Evolutionary conservation across 1,140 invertebrate species (phyloP), one percentile per base, ranked within the genome.

Genomic region (Microplitis demolitor): DNA sequence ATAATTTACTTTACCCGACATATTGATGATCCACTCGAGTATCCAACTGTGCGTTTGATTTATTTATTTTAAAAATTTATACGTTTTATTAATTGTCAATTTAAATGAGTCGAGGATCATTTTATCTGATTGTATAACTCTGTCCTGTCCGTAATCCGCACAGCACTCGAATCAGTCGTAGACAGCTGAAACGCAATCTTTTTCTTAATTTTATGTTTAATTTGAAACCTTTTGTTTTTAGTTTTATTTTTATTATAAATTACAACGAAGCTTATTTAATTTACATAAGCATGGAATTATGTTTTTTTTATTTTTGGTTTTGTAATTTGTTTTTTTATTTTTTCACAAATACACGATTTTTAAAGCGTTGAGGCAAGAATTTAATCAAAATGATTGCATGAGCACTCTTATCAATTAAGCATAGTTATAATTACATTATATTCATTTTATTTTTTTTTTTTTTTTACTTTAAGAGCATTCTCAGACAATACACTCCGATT

Each of bases 321-420:
- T 4, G 33, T 58, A 16, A 56, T 45, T 66, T 14, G 33, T 1
- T 6, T 31, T 53, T 72, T 60, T 14, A 31, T 63, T 45, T 24
- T 73, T 73, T 54, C 66, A 73, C 66, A 66, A 73, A 73, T 73
- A 69, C 72, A 73, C 72, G 66, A 73, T 73, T 64, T 53, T 35
- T 56, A 68, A 4, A 34, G 39, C 9, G 56, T 61, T 70, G 39
- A 60, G n/a, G 37, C 35, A 61, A 67, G 66, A 62, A 53, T 5
- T 35, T 60, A 62, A 61, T 45, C n/a, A 64, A 34, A 31, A 24
- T 61, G 11, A 62, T 70, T 50, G 16, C 24, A 53, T 71, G 13
- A 50, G 37, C 35, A 33, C 24, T 71, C 24, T 31, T 63, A 56
- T 37, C 3, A 64, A 64, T 71, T 39, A 64, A 64, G 35, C 45